phyloP scores from a whole-genome alignment of 2,113 vertebrate species.

The Nibea albiflora region DNA sequence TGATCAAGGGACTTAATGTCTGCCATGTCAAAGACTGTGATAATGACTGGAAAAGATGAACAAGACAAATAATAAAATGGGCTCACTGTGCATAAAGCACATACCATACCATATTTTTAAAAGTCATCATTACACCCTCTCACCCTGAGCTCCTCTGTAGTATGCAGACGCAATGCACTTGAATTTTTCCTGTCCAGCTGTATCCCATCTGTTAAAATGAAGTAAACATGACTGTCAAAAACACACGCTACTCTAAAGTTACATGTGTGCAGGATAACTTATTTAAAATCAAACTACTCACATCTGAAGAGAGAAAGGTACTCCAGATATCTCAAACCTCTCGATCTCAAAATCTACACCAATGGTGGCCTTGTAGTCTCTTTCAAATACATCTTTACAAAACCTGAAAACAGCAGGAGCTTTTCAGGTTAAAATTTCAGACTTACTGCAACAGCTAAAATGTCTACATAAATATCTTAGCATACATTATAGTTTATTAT shows the following conservation, averaged over 20 bases:
- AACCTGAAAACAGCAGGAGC: slow-evolving; percentile 81
- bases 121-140: slow-evolving; percentile 24
- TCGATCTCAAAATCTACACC: slow-evolving; percentile 96
- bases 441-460: background rate
- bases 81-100: too few relatives aligned
- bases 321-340: slow-evolving; percentile 89
- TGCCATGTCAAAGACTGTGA: slow-evolving; percentile 82
- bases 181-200: slow-evolving; percentile 96
- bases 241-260: background rate
- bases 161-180: slow-evolving; percentile 95
- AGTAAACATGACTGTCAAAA: background rate
- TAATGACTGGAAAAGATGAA: slow-evolving; percentile 72
- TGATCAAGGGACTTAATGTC: slow-evolving; percentile 88
- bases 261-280: background rate
- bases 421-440: too few relatives aligned
- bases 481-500: background rate
- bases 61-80: background rate
- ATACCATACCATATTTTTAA: background rate
- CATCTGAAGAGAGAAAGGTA: slow-evolving; percentile 93
- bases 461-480: background rate
- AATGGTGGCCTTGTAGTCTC: slow-evolving; percentile 94
- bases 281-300: slow-evolving; percentile 75
- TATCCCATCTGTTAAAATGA: slow-evolving; percentile 90
- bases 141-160: slow-evolving; percentile 93
- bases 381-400: slow-evolving; percentile 91